Base-by-base conservation (phyloP, 2,113 vertebrate genomes). In the Callithrix jacchus region DNA sequence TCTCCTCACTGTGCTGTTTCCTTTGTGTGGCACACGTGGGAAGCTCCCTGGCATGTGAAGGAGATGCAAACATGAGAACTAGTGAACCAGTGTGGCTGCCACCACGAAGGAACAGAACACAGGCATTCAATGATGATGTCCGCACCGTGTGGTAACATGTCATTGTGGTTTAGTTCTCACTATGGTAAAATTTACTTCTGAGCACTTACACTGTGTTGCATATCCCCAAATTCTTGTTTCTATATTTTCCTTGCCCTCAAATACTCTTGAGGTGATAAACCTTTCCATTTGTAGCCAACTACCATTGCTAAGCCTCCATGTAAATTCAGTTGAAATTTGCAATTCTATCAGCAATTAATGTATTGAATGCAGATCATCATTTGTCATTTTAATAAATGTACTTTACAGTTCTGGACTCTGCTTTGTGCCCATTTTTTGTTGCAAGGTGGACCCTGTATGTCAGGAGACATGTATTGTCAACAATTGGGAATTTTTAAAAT, bases 171-270 rank as follows among this genome's bases (percentile, higher is more conserved):
- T 97, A 81, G 71, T 97, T 97, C 96, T 97, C 74, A 3, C 35
- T 94, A 18, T 81, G 93, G 37, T 77, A 79, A 86, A 87, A 94
- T 87, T 70, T 49, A 54, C 94, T 97, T 93, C 91, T 94, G 49
- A 97, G 95, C 92, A 97, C 94, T 97, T 96, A 49, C 96, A 98
- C 92, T 97, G 13, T 97, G 96, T 98, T 98, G 91, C 94, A 95
- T 17, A 12, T 3, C 5, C 61, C 61, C 6, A 6, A 64, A 13
- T 64, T 64, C 30, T 58, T 32, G 12, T 91, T 82, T 35, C 20
- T 91, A 0, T 71, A 12, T 84, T 88, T 92, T 64, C 85, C 92
- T 89, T 66, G 40, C 61, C 61, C 47, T 74, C 79, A 58, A 14
- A 54, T 56, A 54, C 27, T 21, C 80, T 45, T 45, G 13, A 87